These are phyloP conservation scores for Poicephalus gulielmi DNA, from an alignment of 2,113 vertebrate species.

Conservation along the genomic window DNA sequence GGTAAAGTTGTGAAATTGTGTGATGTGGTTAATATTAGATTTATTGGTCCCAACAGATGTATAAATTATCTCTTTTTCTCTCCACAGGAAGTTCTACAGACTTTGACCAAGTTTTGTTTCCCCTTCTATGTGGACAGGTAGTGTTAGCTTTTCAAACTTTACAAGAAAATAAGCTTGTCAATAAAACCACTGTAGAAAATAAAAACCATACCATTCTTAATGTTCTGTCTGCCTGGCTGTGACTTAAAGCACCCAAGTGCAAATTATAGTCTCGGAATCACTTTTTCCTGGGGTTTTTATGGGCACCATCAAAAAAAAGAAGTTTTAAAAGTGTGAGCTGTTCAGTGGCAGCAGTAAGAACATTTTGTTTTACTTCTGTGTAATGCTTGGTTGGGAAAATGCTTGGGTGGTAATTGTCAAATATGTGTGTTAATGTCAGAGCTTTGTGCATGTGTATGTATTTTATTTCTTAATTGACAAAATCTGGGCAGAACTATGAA, in stretches of 20 bases:
- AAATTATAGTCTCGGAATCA: slow-evolving; percentile 66
- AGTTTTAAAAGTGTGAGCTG: slow-evolving; percentile 69
- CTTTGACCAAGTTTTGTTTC: slow-evolving; percentile 96
- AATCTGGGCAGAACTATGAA: background rate
- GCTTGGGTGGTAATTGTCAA: slow-evolving; percentile 5
- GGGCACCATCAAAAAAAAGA: slow-evolving; percentile 63
- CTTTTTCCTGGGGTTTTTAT: slow-evolving; percentile 76
- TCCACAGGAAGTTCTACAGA: slow-evolving; percentile 90
- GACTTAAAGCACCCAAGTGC: slow-evolving; percentile 81
- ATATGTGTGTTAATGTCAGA: background rate
- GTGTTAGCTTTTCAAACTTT: slow-evolving; percentile 76
- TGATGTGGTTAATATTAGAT: slow-evolving; percentile 89
- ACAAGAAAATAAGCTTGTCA: slow-evolving; percentile 74
- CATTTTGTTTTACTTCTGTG: background rate
- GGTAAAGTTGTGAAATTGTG: slow-evolving; percentile 81
- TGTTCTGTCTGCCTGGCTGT: slow-evolving; percentile 82
- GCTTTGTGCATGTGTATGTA: background rate
- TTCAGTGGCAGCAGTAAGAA: background rate
- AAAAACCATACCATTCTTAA: slow-evolving; percentile 73
- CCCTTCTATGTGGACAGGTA: slow-evolving; percentile 97
- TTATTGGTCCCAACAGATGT: slow-evolving; percentile 91
- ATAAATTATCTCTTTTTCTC: slow-evolving; percentile 91
- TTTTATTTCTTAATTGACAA: background rate
- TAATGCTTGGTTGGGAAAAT: background rate
- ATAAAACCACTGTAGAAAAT: slow-evolving; percentile 77